Evolutionary conservation across 1,140 invertebrate species (phyloP).

Genomic region (Drosophila willistoni): DNA sequence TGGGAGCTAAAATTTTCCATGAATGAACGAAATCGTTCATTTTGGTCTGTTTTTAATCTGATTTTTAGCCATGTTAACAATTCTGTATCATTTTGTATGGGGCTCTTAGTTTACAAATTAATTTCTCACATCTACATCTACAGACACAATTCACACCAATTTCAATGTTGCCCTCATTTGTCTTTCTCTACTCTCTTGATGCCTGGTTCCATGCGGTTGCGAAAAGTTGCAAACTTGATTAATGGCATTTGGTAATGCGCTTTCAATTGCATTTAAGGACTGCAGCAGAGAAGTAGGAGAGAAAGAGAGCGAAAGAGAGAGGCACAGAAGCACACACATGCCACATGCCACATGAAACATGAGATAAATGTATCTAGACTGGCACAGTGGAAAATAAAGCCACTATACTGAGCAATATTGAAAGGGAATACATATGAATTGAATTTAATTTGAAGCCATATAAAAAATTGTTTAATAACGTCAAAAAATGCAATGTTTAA

Average conservation of each 20-base stretch:
- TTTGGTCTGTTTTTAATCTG: constrained; percentile 28
- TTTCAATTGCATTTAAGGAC: constrained; percentile 46
- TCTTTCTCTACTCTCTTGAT: constrained; percentile 49
- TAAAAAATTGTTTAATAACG: too few relatives aligned
- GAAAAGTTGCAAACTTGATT: constrained; percentile 58
- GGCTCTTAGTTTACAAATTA: constrained; percentile 40
- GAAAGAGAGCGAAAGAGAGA: not conserved
- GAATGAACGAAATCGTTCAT: constrained; percentile 71
- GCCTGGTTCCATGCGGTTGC: constrained; percentile 37
- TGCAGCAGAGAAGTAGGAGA: not conserved
- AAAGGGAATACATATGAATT: not conserved
- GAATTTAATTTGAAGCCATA: too few relatives aligned
- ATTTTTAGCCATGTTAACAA: constrained; percentile 43
- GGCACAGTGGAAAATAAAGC: constrained; percentile 19
- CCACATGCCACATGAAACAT: constrained; percentile 31
- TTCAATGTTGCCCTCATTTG: constrained; percentile 50
- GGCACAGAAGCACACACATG: not conserved
- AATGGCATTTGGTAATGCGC: constrained; percentile 46
- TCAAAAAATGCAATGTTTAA: too few relatives aligned
- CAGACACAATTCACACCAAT: constrained; percentile 24
- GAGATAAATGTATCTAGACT: constrained; percentile 40
- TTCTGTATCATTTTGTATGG: constrained; percentile 57
- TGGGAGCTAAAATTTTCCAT: constrained; percentile 60
- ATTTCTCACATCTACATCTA: constrained; percentile 67
- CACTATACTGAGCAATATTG: not conserved